Percentiles rank a stretch among this genome's conserved stretches.
These are phyloP conservation scores for Sphinx pinastri DNA, from an alignment of 2,888 invertebrate species.

Conservation along the genomic window DNA sequence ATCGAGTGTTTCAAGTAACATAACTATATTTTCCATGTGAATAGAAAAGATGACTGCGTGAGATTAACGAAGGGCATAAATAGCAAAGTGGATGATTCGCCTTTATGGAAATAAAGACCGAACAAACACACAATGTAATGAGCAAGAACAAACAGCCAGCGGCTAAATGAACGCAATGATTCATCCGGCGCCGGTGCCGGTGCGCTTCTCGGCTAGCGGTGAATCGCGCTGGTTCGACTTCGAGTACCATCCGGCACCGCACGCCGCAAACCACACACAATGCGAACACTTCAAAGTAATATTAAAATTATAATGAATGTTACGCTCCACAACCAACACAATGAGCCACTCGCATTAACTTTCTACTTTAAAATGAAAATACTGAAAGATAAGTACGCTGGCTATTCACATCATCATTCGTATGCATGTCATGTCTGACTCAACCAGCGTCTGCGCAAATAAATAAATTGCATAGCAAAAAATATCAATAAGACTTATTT, in stretches of 20 bases:
- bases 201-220: conserved; percentile 31
- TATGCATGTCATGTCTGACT: background rate
- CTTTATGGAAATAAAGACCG: conserved; percentile 48
- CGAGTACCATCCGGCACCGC: conserved; percentile 14
- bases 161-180: conserved; percentile 58
- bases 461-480: background rate
- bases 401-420: background rate
- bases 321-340: conserved; percentile 10
- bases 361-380: conserved; percentile 2
- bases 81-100: conserved; percentile 48
- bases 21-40: conserved; percentile 18
- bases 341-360: background rate
- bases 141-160: conserved; percentile 56
- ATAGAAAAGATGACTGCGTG: conserved; percentile 36
- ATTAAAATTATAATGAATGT: conserved; percentile 16
- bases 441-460: background rate
- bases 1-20: background rate
- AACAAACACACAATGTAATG: conserved; percentile 51
- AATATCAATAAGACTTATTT: background rate
- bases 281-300: conserved; percentile 16
- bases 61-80: conserved; percentile 38
- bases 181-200: conserved; percentile 44
- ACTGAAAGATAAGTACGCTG: background rate
- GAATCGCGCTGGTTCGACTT: conserved; percentile 24
- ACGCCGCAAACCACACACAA: conserved; percentile 1